These are phyloP conservation scores for Lasioglossum malachurum DNA, from an alignment of 2,888 invertebrate genomes.

Conservation along the genomic window DNA sequence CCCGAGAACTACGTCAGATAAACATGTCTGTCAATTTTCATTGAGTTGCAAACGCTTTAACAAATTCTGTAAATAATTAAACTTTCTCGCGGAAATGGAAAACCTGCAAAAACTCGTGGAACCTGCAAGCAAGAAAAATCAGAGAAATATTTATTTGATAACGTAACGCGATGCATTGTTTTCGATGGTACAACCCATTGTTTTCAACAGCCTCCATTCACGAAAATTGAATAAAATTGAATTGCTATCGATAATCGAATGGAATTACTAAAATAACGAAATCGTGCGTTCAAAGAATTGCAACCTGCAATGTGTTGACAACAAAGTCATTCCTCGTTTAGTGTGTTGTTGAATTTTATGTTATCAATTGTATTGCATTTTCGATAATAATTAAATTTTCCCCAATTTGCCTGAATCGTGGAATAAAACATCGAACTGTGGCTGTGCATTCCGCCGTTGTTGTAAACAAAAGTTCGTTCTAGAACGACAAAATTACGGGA, in stretches of 20 bases:
- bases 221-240: neutral
- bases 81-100: neutral
- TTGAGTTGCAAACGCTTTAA: neutral
- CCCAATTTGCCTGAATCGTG: neutral
- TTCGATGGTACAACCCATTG: neutral
- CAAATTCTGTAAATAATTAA: neutral
- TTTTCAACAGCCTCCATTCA: neutral
- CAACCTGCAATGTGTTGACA: neutral
- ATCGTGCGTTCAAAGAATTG: neutral
- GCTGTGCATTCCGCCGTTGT: too few relatives aligned
- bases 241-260: neutral
- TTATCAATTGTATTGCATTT: neutral
- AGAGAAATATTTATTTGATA: neutral
- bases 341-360: neutral
- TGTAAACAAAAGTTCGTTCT: too few relatives aligned
- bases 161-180: neutral
- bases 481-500: neutral
- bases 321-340: neutral
- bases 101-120: neutral
- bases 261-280: neutral
- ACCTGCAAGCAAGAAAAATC: neutral
- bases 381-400: neutral
- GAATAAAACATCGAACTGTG: neutral
- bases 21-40: neutral
- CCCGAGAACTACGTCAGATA: neutral